phyloP scores from a whole-genome alignment of 2,797 vertebrate genomes.

The Ctenochaetus hawaiiensis region DNA sequence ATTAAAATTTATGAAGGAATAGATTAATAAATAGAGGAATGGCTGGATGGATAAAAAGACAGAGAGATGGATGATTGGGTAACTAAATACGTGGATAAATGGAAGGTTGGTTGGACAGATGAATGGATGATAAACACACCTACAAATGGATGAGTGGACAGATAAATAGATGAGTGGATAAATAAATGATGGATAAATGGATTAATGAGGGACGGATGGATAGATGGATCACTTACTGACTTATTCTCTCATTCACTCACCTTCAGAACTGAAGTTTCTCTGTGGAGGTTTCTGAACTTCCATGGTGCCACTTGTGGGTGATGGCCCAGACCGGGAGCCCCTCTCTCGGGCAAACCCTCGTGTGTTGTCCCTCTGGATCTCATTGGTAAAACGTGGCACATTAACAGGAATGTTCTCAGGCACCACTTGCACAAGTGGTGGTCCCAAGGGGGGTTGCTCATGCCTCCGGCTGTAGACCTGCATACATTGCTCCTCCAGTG shows the following conservation, averaged over 20 bases:
- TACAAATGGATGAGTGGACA: too few relatives aligned
- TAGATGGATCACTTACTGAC: too few relatives aligned
- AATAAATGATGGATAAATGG: too few relatives aligned
- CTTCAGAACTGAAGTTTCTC: slow-evolving; percentile 91
- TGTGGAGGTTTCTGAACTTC: slow-evolving; percentile 83
- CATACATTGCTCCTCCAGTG: slow-evolving; percentile 93
- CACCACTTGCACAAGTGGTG: slow-evolving; percentile 94
- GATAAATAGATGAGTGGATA: too few relatives aligned
- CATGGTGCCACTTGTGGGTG: slow-evolving; percentile 89
- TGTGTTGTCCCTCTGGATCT: slow-evolving; percentile 91
- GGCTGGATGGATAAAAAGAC: neutral
- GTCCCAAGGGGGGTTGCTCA: slow-evolving; percentile 83
- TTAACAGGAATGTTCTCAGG: slow-evolving; percentile 93
- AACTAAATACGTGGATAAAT: too few relatives aligned
- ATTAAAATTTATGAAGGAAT: slow-evolving; percentile 13
- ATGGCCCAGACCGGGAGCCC: slow-evolving; percentile 85
- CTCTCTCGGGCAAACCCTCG: slow-evolving; percentile 77
- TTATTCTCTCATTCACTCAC: slow-evolving; percentile 76
- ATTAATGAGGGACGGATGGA: too few relatives aligned
- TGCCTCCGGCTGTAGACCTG: slow-evolving; percentile 86
- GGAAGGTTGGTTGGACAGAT: too few relatives aligned
- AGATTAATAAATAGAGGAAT: neutral
- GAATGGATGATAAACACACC: too few relatives aligned
- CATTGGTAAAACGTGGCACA: slow-evolving; percentile 91
- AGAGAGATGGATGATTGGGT: too few relatives aligned